These are phyloP conservation scores for Aplocera efformata DNA, from an alignment of 2,888 invertebrate species.

Conservation along the genomic window DNA sequence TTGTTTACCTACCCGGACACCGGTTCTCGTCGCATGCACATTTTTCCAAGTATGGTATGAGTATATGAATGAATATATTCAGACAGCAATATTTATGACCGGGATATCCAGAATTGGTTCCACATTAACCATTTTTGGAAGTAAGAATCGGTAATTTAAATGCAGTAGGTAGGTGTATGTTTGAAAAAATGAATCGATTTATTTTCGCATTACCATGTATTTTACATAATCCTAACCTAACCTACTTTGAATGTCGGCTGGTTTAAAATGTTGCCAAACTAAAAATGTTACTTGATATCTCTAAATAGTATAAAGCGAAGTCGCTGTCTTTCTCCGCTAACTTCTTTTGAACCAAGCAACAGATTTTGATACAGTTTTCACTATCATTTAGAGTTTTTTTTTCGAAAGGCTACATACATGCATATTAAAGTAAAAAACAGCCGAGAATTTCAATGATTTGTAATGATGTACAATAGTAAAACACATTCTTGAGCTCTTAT, in stretches of 20 bases:
- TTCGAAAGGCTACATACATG: too few relatives aligned
- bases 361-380: too few relatives aligned
- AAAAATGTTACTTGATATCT: conserved; percentile 1
- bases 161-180: conserved; percentile 25
- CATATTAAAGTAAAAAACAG: too few relatives aligned
- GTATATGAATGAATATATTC: conserved; percentile 46
- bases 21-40: conserved; percentile 56
- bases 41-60: conserved; percentile 58
- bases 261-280: conserved; percentile 3
- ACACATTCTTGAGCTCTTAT: too few relatives aligned
- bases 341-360: too few relatives aligned
- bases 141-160: conserved; percentile 50
- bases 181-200: conserved; percentile 26
- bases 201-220: conserved; percentile 21
- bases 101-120: conserved; percentile 40
- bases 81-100: conserved; percentile 37
- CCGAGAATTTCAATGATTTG: too few relatives aligned
- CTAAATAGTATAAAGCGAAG: too few relatives aligned
- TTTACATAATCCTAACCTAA: conserved; percentile 17
- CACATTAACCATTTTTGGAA: conserved; percentile 46
- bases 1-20: conserved; percentile 50
- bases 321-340: too few relatives aligned
- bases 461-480: too few relatives aligned
- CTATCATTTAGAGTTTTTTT: too few relatives aligned
- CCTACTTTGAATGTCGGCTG: conserved; percentile 7